Percentiles rank a stretch among this genome's conserved stretches.
These are phyloP conservation scores for Trachelipus rathkii DNA, from an alignment of 1,140 invertebrate genomes.

Conservation along the genomic window DNA sequence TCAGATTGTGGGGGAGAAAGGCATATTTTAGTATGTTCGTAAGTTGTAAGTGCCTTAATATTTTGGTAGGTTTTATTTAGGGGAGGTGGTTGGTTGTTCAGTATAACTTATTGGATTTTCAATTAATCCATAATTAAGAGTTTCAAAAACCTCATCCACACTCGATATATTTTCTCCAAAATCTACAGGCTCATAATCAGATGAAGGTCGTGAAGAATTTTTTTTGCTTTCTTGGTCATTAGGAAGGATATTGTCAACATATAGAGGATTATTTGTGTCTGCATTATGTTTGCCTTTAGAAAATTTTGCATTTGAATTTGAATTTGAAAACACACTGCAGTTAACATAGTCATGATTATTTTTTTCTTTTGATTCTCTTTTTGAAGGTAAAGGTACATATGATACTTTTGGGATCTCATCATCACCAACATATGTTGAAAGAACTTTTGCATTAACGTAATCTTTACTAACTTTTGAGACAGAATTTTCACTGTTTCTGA, in stretches of 20 bases:
- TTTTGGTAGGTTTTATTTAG: too few relatives aligned
- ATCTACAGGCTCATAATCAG: constrained; percentile 35
- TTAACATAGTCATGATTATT: constrained; percentile 40
- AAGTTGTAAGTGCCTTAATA: too few relatives aligned
- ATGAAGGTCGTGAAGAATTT: constrained; percentile 31
- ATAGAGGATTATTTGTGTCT: constrained; percentile 25
- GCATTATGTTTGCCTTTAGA: constrained; percentile 18
- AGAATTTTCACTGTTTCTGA: not conserved
- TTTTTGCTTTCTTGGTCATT: constrained; percentile 10
- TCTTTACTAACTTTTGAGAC: constrained; percentile 19
- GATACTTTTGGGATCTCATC: constrained; percentile 30
- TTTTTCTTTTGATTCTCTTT: constrained; percentile 32
- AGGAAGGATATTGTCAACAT: constrained; percentile 13
- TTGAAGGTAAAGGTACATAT: constrained; percentile 39
- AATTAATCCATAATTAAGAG: constrained; percentile 38
- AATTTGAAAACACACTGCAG: constrained; percentile 23
- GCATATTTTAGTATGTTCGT: too few relatives aligned
- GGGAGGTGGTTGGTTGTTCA: too few relatives aligned
- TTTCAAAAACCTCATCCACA: constrained; percentile 42
- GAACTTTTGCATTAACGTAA: constrained; percentile 43
- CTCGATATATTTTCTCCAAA: constrained; percentile 37
- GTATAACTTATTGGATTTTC: too few relatives aligned
- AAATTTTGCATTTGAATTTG: constrained; percentile 18
- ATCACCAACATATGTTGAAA: constrained; percentile 27
- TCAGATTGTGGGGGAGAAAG: too few relatives aligned